A percentile compares a stretch with the other conserved stretches of the same genome.
Conservation (phyloP, 2,797 vertebrate species). For the Astyanax mexicanus region DNA sequence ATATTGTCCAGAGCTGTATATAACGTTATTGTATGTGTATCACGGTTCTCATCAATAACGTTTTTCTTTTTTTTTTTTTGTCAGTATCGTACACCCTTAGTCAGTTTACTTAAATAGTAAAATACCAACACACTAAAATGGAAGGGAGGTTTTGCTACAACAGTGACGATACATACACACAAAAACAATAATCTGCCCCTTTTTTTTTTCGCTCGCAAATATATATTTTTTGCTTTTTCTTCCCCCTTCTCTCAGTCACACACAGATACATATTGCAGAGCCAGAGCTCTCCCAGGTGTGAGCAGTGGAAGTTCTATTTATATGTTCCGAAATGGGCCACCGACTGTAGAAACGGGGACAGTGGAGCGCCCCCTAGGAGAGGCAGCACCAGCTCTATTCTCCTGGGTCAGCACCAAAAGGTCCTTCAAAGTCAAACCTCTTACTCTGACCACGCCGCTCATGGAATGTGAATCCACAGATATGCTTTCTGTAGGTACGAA, state of each 20-base stretch:
- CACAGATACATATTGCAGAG: conserved; percentile 26
- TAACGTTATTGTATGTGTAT: no score
- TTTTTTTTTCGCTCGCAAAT: conserved; percentile 7
- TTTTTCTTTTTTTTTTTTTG: no score
- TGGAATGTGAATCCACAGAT: conserved; percentile 70
- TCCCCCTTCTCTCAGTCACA: conserved; percentile 3
- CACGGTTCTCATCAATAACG: no score
- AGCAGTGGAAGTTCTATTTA: conserved; percentile 59
- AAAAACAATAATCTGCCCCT: background rate
- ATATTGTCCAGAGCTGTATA: no score
- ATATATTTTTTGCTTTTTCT: background rate
- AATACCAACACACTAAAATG: background rate
- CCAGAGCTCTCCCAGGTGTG: conserved; percentile 55
- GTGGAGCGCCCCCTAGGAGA: conserved; percentile 48
- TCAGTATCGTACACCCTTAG: no score
- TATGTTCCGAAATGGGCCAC: conserved; percentile 45
- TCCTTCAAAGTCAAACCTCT: conserved; percentile 43
- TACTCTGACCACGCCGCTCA: conserved; percentile 53
- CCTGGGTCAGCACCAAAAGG: conserved; percentile 71
- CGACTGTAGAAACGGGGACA: conserved; percentile 55
- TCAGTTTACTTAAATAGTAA: no score
- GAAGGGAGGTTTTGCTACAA: background rate
- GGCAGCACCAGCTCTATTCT: conserved; percentile 58
- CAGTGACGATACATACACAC: background rate
- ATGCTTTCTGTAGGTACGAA: conserved; percentile 37